Base-by-base conservation (phyloP, 2,797 vertebrate genomes). In the Tangara arthus region DNA sequence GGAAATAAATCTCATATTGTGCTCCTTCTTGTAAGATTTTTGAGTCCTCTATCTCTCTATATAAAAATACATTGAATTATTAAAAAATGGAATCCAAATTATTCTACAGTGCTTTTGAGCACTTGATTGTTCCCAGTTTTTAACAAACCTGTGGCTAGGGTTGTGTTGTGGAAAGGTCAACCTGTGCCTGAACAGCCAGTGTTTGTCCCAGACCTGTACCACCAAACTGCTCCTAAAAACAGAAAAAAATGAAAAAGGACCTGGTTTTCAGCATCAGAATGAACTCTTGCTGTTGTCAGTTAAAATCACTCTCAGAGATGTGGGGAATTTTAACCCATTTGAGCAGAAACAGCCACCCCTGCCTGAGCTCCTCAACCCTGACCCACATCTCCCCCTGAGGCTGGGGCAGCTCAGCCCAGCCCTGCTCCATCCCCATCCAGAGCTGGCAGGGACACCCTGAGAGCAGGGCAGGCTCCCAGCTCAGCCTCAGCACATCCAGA, bases 1-100 rank as follows among this genome's bases (percentile, higher is more conserved):
- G 56, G 53, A 96, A 95, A 89, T 80, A 83, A 77, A 78, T 89
- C 37, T 94, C 39, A 63, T 63, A 41, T 57, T 70, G 42, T 85
- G 39, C 30, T 91, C 61, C 84, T 85, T 91, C 56, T 81, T 71
- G 20, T 28, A 83, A 65, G 42, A 53, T 37, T 94, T 95, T 78
- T 69, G 57, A 90, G 81, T 52, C 46, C 8, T 86, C 14, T 32
- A 4, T 44, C 14, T 49, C 17, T 37, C 7, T 47, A 6, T 32
- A 70, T 37, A 70, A 7, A 92, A 70, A 77, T 18, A 77, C 15
- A 80, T 64, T 77, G 87, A 64, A 68, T 68, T 89, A 83, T 78
- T 78, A 2, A 20, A 70, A 94, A 91, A 65, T 35, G 1, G 35
- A 86, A 78, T 65, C 12, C 16, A 86, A 88, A 90, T 78, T 61